Conservation (phyloP, 2,888 invertebrate species). For the Frankliniella intonsa region DNA sequence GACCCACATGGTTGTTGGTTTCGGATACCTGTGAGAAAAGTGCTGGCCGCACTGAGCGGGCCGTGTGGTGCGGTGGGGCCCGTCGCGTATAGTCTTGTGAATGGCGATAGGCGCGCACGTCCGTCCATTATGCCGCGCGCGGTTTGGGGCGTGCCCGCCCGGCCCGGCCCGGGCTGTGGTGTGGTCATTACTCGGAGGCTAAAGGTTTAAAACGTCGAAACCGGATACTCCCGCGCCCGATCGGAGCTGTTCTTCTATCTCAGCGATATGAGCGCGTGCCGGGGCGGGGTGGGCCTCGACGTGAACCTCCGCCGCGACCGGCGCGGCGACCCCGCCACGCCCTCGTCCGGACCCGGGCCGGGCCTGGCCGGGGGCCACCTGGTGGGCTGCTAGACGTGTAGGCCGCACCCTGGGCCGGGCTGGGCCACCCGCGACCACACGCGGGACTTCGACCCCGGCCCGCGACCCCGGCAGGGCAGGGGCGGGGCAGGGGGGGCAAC, state of each 20-base stretch:
- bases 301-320: not conserved
- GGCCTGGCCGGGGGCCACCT: not conserved
- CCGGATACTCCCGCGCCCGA: not conserved
- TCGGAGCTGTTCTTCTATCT: too few species aligned
- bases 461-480: not conserved
- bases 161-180: not conserved
- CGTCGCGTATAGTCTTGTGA: not conserved
- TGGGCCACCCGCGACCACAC: too few species aligned
- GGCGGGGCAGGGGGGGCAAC: too few species aligned
- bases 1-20: too few species aligned
- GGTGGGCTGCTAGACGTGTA: not conserved
- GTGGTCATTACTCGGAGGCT: too few species aligned
- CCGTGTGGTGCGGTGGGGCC: not conserved
- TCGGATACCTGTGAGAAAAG: too few species aligned
- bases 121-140: not conserved
- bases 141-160: not conserved
- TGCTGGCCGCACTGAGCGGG: too few species aligned
- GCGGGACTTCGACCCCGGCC: not conserved
- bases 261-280: too few species aligned
- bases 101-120: not conserved
- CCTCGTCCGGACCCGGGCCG: not conserved
- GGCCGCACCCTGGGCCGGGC: too few species aligned
- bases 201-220: slow-evolving; percentile 2
- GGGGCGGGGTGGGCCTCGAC: not conserved
- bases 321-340: not conserved